Percentiles rank a stretch among this genome's conserved stretches.
These are phyloP conservation scores for Scolopax bukidnonensis DNA, from an alignment of 2,797 vertebrate genomes.

Conservation along the genomic window DNA sequence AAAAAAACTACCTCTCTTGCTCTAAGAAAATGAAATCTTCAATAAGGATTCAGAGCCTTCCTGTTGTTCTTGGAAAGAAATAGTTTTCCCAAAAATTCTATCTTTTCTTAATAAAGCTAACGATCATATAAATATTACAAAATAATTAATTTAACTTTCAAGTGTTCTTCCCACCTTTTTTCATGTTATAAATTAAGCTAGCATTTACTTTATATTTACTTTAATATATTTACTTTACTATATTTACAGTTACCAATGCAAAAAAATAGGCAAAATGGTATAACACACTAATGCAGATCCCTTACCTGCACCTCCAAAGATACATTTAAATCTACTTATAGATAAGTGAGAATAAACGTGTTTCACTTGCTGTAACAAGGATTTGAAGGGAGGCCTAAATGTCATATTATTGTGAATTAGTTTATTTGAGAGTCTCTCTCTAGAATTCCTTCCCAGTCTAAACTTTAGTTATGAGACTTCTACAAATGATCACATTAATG, in stretches of 20 bases:
- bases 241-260: neutral
- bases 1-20: neutral
- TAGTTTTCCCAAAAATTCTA: neutral
- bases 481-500: neutral
- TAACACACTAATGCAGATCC: neutral
- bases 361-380: neutral
- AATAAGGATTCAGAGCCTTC: neutral
- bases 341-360: neutral
- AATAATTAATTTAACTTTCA: neutral
- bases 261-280: neutral
- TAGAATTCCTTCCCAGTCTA: neutral
- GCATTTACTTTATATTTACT: neutral
- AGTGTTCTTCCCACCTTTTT: neutral
- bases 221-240: neutral
- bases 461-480: neutral
- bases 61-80: neutral
- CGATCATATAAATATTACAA: neutral
- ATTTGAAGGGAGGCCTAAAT: neutral
- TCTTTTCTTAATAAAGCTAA: neutral
- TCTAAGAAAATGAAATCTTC: neutral
- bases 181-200: neutral
- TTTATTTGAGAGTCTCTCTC: neutral
- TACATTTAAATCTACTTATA: neutral
- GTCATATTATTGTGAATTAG: neutral
- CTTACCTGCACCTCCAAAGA: neutral